Evolutionary conservation across 2,113 vertebrate species (phyloP), one percentile per base, ranked within the genome.

Genomic region (Otis tarda): DNA sequence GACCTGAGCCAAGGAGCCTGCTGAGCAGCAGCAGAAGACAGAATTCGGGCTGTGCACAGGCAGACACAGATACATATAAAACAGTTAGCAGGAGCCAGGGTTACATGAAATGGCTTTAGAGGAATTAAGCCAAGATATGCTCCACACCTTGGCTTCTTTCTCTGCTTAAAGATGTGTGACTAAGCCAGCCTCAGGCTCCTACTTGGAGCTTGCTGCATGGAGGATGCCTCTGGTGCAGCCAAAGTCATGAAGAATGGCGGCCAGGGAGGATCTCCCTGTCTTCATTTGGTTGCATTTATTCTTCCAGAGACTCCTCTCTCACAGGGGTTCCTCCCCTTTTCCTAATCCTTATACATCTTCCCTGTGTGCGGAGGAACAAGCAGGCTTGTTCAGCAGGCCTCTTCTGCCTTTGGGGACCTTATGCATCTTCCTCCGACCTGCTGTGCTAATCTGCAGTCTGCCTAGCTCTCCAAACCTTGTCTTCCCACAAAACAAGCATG

Each of bases 401-500:
- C 25, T 19, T 47, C 64, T 4, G 13, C 74, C 35, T 85, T 74
- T 71, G 28, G 39, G 47, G 67, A 56, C 65, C 23, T 83, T 86
- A 39, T 18, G 25, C 4, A 0, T 63, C 49, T 85, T 50, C 15
- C n/a, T 41, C 50, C 1, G 1, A 33, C 31, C 59, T 3, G 0
- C 60, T 91, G 65, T 3, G 1, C 68, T 77, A 39, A 87, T 76
- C 71, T 78, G 83, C 53, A 60, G 41, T n/a, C 55, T 60, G 60
- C 45, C 52, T 33, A 13, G 19, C 59, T 83, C 75, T 89, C 80
- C 77, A 63, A 52, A 84, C 87, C 59, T 79, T 56, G 16, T 86
- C 61, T 84, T 93, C 60, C 70, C 78, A 59, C 57, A 78, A 20
- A 52, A 71, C 45, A 91, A 85, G 65, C 49, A 19, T 37, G 52